phyloP scores from a whole-genome alignment of 2,888 invertebrate genomes.

The Phortica magna region DNA sequence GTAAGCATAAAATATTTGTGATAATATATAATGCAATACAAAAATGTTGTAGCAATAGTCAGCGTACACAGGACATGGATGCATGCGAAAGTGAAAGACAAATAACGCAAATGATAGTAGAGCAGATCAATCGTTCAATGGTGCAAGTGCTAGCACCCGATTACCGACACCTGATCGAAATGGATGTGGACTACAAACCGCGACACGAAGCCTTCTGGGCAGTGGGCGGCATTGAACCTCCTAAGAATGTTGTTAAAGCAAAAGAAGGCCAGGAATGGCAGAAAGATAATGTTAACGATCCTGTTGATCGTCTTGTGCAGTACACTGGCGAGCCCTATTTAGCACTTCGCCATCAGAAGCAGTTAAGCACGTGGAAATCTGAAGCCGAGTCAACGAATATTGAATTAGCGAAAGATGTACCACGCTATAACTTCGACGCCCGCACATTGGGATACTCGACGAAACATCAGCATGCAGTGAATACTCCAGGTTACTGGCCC shows the following conservation, averaged over 20 bases:
- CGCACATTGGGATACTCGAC: conserved; percentile 81
- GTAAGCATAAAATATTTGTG: conserved; percentile 1
- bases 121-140: conserved; percentile 85
- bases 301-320: conserved; percentile 83
- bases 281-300: conserved; percentile 79
- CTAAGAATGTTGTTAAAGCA: conserved; percentile 77
- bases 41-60: background rate
- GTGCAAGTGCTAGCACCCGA: conserved; percentile 81
- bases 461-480: conserved; percentile 83
- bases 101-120: conserved; percentile 79
- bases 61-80: background rate
- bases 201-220: conserved; percentile 93
- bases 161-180: conserved; percentile 80
- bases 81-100: conserved; percentile 57
- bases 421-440: conserved; percentile 82
- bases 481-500: conserved; percentile 91
- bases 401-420: conserved; percentile 77
- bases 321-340: conserved; percentile 84
- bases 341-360: conserved; percentile 84
- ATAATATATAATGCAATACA: background rate
- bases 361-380: conserved; percentile 83
- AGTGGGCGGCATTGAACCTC: conserved; percentile 85
- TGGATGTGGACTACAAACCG: conserved; percentile 86
- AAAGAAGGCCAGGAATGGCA: conserved; percentile 77
- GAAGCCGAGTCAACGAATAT: conserved; percentile 80